phyloP scores from a whole-genome alignment of 2,888 invertebrate genomes.

The Cephus sareptanus region DNA sequence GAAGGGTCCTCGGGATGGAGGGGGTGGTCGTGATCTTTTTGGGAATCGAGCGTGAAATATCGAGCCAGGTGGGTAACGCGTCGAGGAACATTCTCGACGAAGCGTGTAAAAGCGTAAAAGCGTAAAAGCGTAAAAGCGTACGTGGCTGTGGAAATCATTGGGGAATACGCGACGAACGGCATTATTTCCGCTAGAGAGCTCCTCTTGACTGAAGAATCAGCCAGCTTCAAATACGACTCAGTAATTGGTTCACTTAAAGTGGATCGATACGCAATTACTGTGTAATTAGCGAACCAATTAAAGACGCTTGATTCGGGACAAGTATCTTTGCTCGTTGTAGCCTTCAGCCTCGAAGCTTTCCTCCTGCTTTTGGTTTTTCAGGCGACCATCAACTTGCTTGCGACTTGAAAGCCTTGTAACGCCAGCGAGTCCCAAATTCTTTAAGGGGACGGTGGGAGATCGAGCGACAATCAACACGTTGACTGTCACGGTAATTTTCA shows the following conservation, averaged over 20 bases:
- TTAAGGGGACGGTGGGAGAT: too few species aligned
- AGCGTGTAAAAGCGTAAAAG: background rate
- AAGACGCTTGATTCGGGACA: conserved; percentile 20
- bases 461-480: too few species aligned
- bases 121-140: background rate
- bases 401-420: too few species aligned
- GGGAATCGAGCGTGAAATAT: too few species aligned
- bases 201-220: conserved; percentile 1
- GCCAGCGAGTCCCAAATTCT: too few species aligned
- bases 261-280: conserved; percentile 52
- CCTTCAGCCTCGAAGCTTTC: conserved; percentile 16
- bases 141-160: background rate
- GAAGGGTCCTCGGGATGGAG: too few species aligned
- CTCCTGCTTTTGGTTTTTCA: conserved; percentile 4
- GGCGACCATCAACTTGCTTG: too few species aligned
- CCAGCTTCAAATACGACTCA: conserved; percentile 10
- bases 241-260: conserved; percentile 51
- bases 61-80: too few species aligned
- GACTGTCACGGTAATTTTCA: too few species aligned
- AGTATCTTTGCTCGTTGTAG: conserved; percentile 25
- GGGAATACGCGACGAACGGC: background rate
- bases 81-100: too few species aligned
- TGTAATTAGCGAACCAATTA: conserved; percentile 52
- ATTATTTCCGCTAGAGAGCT: background rate
- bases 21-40: too few species aligned